Evolutionary conservation across 92 coral and sea anemone genomes (phyloP), one percentile per base, ranked within the genome.

Genomic region (Scolanthus callimorphus): DNA sequence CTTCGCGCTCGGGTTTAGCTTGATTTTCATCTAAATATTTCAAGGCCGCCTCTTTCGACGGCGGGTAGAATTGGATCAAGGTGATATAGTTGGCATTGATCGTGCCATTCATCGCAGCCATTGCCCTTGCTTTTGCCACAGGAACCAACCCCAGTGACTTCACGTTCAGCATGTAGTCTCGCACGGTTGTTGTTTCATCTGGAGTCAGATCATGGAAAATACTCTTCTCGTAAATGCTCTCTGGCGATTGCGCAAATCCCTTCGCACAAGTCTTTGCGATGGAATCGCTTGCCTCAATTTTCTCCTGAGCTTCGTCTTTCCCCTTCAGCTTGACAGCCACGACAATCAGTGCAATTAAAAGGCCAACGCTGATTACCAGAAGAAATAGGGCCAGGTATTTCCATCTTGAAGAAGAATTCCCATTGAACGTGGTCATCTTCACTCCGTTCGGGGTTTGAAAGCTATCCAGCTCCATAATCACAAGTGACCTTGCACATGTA

Each of bases 151-250:
- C 79, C 54, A 84, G 59, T 4, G 76, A 53, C 37, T 49, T 19
- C 28, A 69, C 48, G 24, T 56, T 60, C 58, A 84, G 39, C 61
- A 88, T 52, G 60, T 83, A 88, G 27, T 74, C 86, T 6, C 85
- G 80, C 1, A 84, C 84, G 3, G 83, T 81, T 20, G 58, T 29
- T 21, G 84, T 80, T 34, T 88, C 96, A 3, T 79, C 69, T 26
- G 59, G 81, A 41, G 88, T 73, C 17, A 88, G 67, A 60, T 88
- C 96, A 31, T 78, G 75, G 49, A 63, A 88, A 22, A 88, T 57
- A 1, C 76, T 75, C 26, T 31, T 25, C 1, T 86, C 83, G 34
- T 67, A 75, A 31, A 57, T 57, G 34, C 58, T 11, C 26, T 63
- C 29, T 20, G 51, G 27, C 4, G 58, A 57, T 31, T 39, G 44